These are phyloP conservation scores for Anoncus sp. DNA, from an alignment of 2,888 invertebrate genomes.

Conservation along the genomic window DNA sequence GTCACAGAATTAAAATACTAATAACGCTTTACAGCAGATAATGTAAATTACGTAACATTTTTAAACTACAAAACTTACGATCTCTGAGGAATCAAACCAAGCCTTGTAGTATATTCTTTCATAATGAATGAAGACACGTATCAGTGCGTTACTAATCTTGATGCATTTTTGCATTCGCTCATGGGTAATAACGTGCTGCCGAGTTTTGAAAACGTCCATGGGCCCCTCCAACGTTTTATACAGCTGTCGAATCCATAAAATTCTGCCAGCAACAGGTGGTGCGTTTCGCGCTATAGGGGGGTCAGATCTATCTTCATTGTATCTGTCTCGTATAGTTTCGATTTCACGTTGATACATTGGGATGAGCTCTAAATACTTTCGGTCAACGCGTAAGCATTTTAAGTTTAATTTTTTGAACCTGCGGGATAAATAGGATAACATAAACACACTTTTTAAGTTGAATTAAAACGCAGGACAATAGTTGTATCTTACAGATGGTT, in stretches of 20 bases:
- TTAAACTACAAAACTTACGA: constrained; percentile 84
- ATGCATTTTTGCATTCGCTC: constrained; percentile 90
- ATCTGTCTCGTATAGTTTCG: constrained; percentile 89
- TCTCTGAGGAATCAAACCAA: constrained; percentile 91
- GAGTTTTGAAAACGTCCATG: constrained; percentile 87
- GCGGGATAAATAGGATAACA: neutral
- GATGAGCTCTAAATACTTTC: constrained; percentile 89
- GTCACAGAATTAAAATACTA: too few species aligned
- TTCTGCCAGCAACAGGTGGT: constrained; percentile 92
- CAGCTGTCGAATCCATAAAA: constrained; percentile 93
- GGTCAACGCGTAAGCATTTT: constrained; percentile 89
- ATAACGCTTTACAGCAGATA: neutral
- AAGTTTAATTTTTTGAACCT: constrained; percentile 90
- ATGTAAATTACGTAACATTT: neutral
- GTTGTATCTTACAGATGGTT: too few species aligned
- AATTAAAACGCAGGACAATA: too few species aligned
- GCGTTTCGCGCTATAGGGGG: constrained; percentile 90
- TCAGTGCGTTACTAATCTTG: constrained; percentile 91
- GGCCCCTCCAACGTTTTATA: constrained; percentile 89
- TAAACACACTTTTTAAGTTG: neutral
- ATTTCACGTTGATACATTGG: constrained; percentile 88
- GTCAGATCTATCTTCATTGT: constrained; percentile 90
- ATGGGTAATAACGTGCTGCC: constrained; percentile 84
- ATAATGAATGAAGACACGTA: constrained; percentile 92
- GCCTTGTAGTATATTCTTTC: constrained; percentile 93